These are phyloP conservation scores for Archips xylosteana DNA, from an alignment of 2,888 invertebrate species.

Conservation along the genomic window DNA sequence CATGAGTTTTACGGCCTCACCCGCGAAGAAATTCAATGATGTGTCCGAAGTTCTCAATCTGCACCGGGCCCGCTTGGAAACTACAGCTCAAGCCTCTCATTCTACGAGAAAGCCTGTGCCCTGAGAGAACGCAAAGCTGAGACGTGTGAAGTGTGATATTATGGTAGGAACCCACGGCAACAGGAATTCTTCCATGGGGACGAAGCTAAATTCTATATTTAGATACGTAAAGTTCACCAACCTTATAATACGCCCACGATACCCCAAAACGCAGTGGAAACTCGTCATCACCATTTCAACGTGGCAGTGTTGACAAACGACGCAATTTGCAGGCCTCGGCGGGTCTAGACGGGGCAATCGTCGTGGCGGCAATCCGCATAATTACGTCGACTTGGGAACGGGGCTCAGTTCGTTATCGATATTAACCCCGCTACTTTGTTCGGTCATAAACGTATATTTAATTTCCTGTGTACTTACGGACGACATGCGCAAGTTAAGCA, in stretches of 20 bases:
- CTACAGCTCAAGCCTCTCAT: too few relatives aligned
- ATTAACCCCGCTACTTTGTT: not conserved
- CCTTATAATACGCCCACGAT: not conserved
- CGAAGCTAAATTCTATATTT: not conserved
- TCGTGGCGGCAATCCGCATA: not conserved
- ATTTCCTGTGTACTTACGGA: too few relatives aligned
- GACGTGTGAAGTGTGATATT: too few relatives aligned
- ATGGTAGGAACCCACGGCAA: too few relatives aligned
- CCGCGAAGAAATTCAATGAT: too few relatives aligned
- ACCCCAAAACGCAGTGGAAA: not conserved
- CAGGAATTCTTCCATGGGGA: too few relatives aligned
- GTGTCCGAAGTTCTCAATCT: too few relatives aligned
- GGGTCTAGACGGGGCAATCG: conserved; percentile 10
- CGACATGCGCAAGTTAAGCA: too few relatives aligned
- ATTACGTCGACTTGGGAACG: not conserved
- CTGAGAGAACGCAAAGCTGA: too few relatives aligned
- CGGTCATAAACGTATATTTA: not conserved
- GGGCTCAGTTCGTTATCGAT: not conserved
- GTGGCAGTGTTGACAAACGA: conserved; percentile 10
- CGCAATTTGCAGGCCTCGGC: conserved; percentile 1
- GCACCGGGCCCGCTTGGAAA: too few relatives aligned
- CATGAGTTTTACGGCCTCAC: too few relatives aligned
- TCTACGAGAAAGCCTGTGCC: too few relatives aligned
- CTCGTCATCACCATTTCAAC: conserved; percentile 7
- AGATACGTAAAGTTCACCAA: not conserved